Base-by-base conservation (phyloP, 2,113 vertebrate genomes). In the Solenodon paradoxus region DNA sequence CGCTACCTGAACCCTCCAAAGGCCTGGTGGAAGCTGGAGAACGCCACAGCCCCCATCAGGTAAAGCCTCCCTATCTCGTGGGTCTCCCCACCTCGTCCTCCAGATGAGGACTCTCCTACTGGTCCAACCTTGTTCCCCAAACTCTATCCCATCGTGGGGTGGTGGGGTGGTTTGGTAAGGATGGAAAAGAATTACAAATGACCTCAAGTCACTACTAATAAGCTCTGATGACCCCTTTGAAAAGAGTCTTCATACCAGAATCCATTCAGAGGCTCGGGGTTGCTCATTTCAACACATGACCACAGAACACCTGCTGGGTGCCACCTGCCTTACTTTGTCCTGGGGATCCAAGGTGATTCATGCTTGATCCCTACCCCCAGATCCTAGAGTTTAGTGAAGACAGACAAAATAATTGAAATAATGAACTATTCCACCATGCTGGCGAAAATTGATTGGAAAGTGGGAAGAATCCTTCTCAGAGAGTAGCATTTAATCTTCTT, bases 1-100 rank as follows among this genome's bases (percentile, higher is more conserved):
- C 99, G 99, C 26, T 99, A 99, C 87, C 98, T 99, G 97, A 99
- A 99, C 96, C 99, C 99, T 26, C 99, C 99, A 12, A 99, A 99
- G 92, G 99, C 99, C 32, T 99, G 99, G 99, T 99, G 99, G 99
- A 99, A 99, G 90, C 97, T 99, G 93, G 99, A 99, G 96, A 99
- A 99, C 98, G 98, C 98, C 97, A 99, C 99, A 2, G 99, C 99
- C 86, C 99, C 99, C 0, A 99, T 99, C 98, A 99, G 99, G 99
- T 99, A 98, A 40, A 75, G 66, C 35, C 64, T 6, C 22, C 68
- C 77, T 51, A 19, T 7, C 42, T n/a, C 9, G 5, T 2, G 15
- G 17, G 1, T 74, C 66, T 78, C 45, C 55, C 57, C 16, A 57
- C n/a, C 45, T 64, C 16, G 32, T 22, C 66, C 45, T 22, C 51